Conservation (phyloP, 2,888 invertebrate species). For the Labia minor region DNA sequence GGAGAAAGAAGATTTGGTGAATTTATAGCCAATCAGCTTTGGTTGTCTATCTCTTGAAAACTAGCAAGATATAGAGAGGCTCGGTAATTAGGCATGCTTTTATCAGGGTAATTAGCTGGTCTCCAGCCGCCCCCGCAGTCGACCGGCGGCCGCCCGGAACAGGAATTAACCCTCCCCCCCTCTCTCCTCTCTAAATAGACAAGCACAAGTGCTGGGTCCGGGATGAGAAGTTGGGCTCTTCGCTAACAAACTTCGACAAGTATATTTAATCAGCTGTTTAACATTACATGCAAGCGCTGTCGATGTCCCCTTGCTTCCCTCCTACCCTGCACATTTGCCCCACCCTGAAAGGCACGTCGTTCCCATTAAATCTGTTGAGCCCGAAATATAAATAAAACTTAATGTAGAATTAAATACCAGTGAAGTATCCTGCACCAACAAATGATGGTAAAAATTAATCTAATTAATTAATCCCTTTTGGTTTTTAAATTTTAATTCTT, state of each 20-base stretch:
- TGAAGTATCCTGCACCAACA: no score
- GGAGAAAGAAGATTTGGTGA: slow-evolving; percentile 1
- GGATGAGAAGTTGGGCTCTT: neutral
- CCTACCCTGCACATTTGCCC: no score
- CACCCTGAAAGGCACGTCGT: neutral
- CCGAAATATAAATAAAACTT: neutral
- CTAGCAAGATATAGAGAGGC: neutral
- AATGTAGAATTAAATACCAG: no score
- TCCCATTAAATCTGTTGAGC: neutral
- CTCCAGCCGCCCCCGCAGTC: neutral
- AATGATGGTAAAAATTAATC: no score
- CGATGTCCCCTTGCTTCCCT: neutral
- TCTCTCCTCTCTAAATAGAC: neutral
- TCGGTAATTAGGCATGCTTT: slow-evolving; percentile 5
- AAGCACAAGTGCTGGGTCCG: neutral
- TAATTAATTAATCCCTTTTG: no score
- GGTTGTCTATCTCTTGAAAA: neutral
- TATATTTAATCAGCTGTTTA: slow-evolving; percentile 13
- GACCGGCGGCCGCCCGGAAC: neutral
- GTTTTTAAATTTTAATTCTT: no score
- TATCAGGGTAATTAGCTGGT: slow-evolving; percentile 2
- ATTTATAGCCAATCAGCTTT: neutral
- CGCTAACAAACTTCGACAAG: slow-evolving; percentile 7
- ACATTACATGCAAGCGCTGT: neutral
- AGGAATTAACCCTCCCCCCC: neutral